Base-by-base conservation (phyloP, 1,140 invertebrate species). In the Zaprionus kolodkinae region DNA sequence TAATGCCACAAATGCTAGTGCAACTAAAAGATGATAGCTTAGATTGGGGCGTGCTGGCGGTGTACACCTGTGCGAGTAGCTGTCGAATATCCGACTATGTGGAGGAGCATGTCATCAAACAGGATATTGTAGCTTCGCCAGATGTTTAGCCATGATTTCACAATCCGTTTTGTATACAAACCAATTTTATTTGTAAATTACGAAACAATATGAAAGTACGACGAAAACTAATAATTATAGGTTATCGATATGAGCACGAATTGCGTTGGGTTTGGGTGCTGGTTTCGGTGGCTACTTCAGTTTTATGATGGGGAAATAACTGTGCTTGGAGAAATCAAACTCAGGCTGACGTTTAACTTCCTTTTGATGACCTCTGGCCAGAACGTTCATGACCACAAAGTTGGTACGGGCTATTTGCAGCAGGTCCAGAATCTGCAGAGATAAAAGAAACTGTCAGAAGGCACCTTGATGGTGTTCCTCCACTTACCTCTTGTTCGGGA, bases 371-470 rank as follows among this genome's bases (percentile, higher is more conserved):
- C 98, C 98, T 71, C 96, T 97, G 6, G 96, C 96, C 48, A 99
- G 93, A 36, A 99, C 93, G 93, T 98, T 98, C 93, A 98, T 95
- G 7, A 99, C 98, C 71, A 99, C 96, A 92, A 98, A 98, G 94
- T 99, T 99, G 0, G 97, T 98, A 94, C 99, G 99, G 1, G 96
- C 95, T 59, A 99, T 96, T 94, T 97, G 97, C 6, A 99, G 93
- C 45, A 98, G 94, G 85, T 96, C 96, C 61, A 95, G 93, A 64
- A 98, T 95, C 97, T 99, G 93, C 38, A 95, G 59, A 7, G 9
- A 43, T 6, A 15, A 43, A 70, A 1, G 27, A 3, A 21, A 35
- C n/a, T 25, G 10, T 48, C 48, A 64, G 6, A 11, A 9, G 40
- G 40, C 15, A 15, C 0, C 17, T 3, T 21, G 13, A 36, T 15